A percentile compares a stretch with the other conserved stretches of the same genome.
Evolutionary conservation across 2,797 vertebrate species (phyloP).

Genomic region (Sebastes kiyomatsui): DNA sequence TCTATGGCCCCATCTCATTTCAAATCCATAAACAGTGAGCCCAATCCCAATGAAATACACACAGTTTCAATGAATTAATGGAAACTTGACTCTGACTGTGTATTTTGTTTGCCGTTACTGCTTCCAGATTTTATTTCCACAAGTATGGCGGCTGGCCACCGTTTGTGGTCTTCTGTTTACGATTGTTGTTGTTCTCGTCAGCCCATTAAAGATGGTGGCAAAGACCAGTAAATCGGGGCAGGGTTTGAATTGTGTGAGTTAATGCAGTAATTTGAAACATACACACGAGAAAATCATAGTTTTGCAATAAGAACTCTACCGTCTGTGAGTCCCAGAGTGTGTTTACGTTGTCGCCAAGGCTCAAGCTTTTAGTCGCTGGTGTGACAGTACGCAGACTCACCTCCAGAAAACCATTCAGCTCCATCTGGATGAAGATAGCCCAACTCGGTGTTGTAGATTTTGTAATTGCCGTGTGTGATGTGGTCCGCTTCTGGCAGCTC

Average conservation of each 20-base stretch:
- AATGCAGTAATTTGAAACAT: conserved; percentile 45
- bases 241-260: conserved; percentile 19
- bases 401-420: conserved; percentile 21
- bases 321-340: background rate
- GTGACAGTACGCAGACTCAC: conserved; percentile 31
- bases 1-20: background rate
- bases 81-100: background rate
- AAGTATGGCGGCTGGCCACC: conserved; percentile 10
- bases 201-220: conserved; percentile 31
- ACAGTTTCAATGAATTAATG: background rate
- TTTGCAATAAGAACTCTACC: background rate
- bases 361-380: background rate
- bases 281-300: background rate
- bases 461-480: conserved; percentile 34
- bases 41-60: background rate
- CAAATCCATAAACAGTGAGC: background rate
- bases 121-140: conserved; percentile 26
- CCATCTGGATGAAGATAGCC: conserved; percentile 29
- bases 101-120: background rate
- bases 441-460: conserved; percentile 6
- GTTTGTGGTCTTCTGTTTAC: conserved; percentile 25
- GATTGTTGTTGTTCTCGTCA: conserved; percentile 37
- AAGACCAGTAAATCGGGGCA: conserved; percentile 33
- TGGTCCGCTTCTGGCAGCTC: conserved; percentile 24
- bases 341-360: conserved; percentile 27